Base-by-base conservation (phyloP, 2,113 vertebrate genomes). In the Periophthalmus modestus region DNA sequence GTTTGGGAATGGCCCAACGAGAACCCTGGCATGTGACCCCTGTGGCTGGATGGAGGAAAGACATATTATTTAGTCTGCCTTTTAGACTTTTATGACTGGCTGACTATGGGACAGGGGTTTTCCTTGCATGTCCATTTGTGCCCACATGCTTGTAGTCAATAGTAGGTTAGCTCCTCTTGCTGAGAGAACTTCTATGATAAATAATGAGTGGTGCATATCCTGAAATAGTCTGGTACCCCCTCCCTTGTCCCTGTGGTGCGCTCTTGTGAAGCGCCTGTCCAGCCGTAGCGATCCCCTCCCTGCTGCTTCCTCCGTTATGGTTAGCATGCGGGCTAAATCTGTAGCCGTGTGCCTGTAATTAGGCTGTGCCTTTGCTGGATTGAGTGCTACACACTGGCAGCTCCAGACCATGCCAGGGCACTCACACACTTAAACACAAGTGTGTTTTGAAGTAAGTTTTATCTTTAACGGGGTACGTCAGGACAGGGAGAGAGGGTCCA, bases 291-390 rank as follows among this genome's bases (percentile, higher is more conserved):
- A 91, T 91, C 90, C 90, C 92, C 91, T 93, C 93, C 92, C 92
- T 93, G 90, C 89, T 86, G 90, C 92, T 90, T 93, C 92, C 92
- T 92, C 92, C 92, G 91, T 93, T 93, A 85, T 93, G 94, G 93
- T 94, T 95, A 94, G 91, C 93, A 93, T 94, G 89, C 91, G 86
- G 91, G 91, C 93, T 95, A 95, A 94, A 95, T 94, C 87, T 93
- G 94, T 92, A 91, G 91, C 91, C 88, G 72, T 83, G 92, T 89
- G 85, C 88, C 94, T 94, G 93, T 95, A 95, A 95, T 95, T 95
- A 95, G 91, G 93, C 89, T 81, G 86, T 50, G 87, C 89, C 88
- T 89, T 78, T 79, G 87, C 82, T 82, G 82, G 87, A 88, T 89
- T 86, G 89, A 92, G 90, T 81, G 82, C 90, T 92, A 77, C 91